Evolutionary conservation across 2,113 vertebrate species (phyloP).

Genomic region (Porphyrio hochstetteri): DNA sequence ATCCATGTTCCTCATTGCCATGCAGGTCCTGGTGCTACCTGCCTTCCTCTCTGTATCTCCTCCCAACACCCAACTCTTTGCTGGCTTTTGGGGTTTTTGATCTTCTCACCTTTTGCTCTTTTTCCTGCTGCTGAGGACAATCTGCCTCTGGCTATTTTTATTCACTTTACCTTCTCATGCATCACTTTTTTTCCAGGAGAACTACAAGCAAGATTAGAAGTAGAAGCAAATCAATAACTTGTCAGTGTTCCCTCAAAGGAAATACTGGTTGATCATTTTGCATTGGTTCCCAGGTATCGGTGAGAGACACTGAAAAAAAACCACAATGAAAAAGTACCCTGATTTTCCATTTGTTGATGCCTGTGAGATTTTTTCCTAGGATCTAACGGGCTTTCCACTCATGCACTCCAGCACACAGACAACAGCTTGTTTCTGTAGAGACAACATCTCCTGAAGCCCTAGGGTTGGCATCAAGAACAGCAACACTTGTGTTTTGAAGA

Average conservation of each 20-base stretch:
- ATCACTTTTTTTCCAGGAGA: not conserved
- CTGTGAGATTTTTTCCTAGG: not conserved
- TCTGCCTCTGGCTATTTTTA: not conserved
- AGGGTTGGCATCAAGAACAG: not conserved
- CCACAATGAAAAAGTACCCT: not conserved
- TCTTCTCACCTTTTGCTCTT: not conserved
- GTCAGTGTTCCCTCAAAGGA: not conserved
- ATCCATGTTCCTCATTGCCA: not conserved
- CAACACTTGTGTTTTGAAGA: not conserved
- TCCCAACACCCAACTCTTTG: not conserved
- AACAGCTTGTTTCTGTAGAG: not conserved
- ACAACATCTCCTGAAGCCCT: not conserved
- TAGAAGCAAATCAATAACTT: not conserved
- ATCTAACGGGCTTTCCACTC: not conserved
- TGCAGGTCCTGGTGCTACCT: not conserved
- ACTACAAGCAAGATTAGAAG: not conserved
- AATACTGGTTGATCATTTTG: not conserved
- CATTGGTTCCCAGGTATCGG: not conserved
- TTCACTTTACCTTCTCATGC: not conserved
- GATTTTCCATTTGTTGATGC: not conserved
- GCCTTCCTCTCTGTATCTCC: not conserved
- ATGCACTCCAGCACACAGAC: not conserved
- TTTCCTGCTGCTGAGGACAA: not conserved
- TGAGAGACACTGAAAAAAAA: not conserved
- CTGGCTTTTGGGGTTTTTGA: not conserved